Conservation (phyloP, 2,888 invertebrate genomes). For the Saturnia pavonia region DNA sequence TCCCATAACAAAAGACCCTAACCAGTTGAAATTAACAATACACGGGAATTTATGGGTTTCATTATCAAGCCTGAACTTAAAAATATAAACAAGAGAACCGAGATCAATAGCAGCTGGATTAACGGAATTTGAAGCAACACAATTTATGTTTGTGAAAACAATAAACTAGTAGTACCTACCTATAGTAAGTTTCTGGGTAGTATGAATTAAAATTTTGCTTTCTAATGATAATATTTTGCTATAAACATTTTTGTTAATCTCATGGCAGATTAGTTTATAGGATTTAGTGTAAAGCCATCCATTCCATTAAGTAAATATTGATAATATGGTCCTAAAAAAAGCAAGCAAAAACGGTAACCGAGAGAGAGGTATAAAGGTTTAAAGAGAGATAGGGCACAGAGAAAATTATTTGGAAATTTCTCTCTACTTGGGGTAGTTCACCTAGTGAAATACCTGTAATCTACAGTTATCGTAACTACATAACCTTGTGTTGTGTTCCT, state of each 20-base stretch:
- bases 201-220: background rate
- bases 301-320: background rate
- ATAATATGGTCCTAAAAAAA: background rate
- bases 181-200: background rate
- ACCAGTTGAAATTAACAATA: constrained; percentile 13
- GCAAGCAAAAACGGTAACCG: too few relatives aligned
- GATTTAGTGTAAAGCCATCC: background rate
- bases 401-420: too few relatives aligned
- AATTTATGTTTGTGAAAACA: background rate
- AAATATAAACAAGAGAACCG: constrained; percentile 5
- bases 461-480: too few relatives aligned
- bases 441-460: too few relatives aligned
- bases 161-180: background rate
- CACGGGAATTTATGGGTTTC: constrained; percentile 1
- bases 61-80: constrained; percentile 12
- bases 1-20: background rate
- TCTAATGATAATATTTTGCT: background rate
- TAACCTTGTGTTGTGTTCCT: too few relatives aligned
- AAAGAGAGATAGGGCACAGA: too few relatives aligned
- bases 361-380: too few relatives aligned
- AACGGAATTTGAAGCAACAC: constrained; percentile 6
- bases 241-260: background rate
- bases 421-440: too few relatives aligned
- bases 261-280: background rate
- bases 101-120: constrained; percentile 10